Evolutionary conservation across 2,113 vertebrate genomes (phyloP).

Genomic region (Cephalophus harveyi): DNA sequence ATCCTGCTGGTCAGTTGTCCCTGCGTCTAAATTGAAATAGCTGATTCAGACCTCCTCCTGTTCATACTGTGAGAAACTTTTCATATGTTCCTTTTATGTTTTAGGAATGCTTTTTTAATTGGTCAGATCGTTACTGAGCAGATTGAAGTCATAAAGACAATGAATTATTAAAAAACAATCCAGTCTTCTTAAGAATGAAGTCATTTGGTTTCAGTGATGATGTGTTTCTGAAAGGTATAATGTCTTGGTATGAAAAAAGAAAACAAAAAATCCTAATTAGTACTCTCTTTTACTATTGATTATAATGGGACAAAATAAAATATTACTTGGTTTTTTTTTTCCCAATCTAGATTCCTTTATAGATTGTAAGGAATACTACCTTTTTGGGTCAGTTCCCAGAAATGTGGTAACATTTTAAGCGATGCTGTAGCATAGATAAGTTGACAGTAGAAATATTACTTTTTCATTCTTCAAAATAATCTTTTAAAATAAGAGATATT

Average conservation of each 20-base stretch:
- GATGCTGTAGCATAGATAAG: not conserved
- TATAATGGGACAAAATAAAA: slow-evolving; percentile 42
- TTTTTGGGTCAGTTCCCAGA: slow-evolving; percentile 36
- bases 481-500: not conserved
- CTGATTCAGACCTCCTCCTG: not conserved
- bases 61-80: not conserved
- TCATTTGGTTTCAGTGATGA: slow-evolving; percentile 42
- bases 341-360: not conserved
- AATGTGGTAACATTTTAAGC: slow-evolving; percentile 21
- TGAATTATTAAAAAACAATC: slow-evolving; percentile 44
- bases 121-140: slow-evolving; percentile 30
- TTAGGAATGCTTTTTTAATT: slow-evolving; percentile 14
- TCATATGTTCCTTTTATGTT: not conserved
- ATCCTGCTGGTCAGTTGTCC: not conserved
- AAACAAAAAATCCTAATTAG: slow-evolving; percentile 50
- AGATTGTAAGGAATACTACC: not conserved
- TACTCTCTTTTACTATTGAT: slow-evolving; percentile 30
- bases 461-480: slow-evolving; percentile 21
- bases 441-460: slow-evolving; percentile 2
- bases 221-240: slow-evolving; percentile 51
- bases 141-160: slow-evolving; percentile 44
- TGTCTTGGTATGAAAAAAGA: slow-evolving; percentile 15
- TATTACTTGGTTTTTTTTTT: not conserved
- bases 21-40: not conserved
- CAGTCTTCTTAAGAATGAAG: slow-evolving; percentile 40